Base-by-base conservation (phyloP, 2,797 vertebrate species). In the Hyperoplus lanceolatus region DNA sequence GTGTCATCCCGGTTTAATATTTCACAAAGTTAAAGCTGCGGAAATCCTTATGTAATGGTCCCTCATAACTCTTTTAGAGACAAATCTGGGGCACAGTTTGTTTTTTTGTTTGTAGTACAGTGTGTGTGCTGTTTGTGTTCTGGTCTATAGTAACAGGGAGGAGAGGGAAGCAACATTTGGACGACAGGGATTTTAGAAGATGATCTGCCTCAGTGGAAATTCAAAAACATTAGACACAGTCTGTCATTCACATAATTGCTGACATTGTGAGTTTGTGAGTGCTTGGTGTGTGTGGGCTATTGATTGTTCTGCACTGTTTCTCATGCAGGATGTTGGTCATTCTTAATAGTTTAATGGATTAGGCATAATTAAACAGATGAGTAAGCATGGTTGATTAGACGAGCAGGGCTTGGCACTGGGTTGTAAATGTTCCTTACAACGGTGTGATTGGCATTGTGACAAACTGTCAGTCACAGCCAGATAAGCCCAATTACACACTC, bases 31-130 rank as follows among this genome's bases (percentile, higher is more conserved):
- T 74, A 83, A 83, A 82, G 61, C 87, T 63, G 75, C 70, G 71
- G 50, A 57, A 73, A 69, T 79, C 49, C 77, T 90, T 91, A 87
- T 72, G 66, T 80, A 87, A 90, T 13, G 0, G 6, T 29, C 59
- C 36, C 78, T 82, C 42, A 13, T 83, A 85, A 87, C 77, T 65
- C 63, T 36, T 79, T 80, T 74, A 59, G 79, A 86, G 64, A 80
- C 73, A 80, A 77, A 70, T 85, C 56, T 79, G 65, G 84, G 81
- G 76, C 50, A 3, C 46, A 66, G 15, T 6, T 39, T 53, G 48
- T 57, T 63, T 69, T 48, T 87, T 76, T 79, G 48, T 87, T 76
- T 79, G 48, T 57, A 74, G 61, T 41, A 45, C 60, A 65, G 64
- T 73, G 59, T 85, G 75, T 77, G 58, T 60, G 15, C 13, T 82